Percentiles rank a stretch among this genome's conserved stretches.
Evolutionary conservation across 2,888 invertebrate genomes (phyloP).

Genomic region (Drosophila fulvimacula): DNA sequence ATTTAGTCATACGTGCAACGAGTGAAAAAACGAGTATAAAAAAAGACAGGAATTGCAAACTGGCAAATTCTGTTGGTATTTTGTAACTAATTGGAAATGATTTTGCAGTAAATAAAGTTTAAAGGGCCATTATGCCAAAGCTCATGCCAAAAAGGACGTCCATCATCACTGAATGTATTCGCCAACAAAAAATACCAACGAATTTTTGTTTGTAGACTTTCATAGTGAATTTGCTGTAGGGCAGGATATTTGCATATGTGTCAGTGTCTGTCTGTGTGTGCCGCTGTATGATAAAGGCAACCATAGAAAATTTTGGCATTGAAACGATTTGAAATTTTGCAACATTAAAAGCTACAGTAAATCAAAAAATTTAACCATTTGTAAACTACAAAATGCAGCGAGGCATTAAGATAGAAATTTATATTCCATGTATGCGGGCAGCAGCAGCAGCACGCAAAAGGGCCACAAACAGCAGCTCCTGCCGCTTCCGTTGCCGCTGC

Average conservation of each 20-base stretch:
- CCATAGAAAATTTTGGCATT: conserved; percentile 13
- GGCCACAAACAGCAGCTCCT: neutral
- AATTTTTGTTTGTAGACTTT: neutral
- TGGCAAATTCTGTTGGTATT: conserved; percentile 6
- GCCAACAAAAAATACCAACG: neutral
- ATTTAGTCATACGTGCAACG: neutral
- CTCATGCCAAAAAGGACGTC: neutral
- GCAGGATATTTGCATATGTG: neutral
- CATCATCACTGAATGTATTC: neutral
- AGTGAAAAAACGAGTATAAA: neutral
- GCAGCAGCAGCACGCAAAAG: conserved; percentile 6
- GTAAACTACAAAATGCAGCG: conserved; percentile 20
- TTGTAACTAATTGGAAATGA: conserved; percentile 30
- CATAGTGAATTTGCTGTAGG: neutral
- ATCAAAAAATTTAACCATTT: conserved; percentile 25
- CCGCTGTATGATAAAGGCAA: conserved; percentile 2
- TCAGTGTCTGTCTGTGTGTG: neutral
- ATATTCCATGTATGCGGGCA: conserved; percentile 11
- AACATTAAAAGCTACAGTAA: conserved; percentile 12
- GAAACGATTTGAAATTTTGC: conserved; percentile 1
- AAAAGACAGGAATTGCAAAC: neutral
- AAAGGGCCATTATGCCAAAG: neutral
- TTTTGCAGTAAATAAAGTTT: conserved; percentile 14
- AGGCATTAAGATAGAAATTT: conserved; percentile 35
- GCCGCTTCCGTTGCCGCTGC: too few species aligned